Percentiles rank a stretch among this genome's conserved stretches.
Conservation (phyloP, 2,797 vertebrate genomes). For the Typhlichthys eigenmanni region DNA sequence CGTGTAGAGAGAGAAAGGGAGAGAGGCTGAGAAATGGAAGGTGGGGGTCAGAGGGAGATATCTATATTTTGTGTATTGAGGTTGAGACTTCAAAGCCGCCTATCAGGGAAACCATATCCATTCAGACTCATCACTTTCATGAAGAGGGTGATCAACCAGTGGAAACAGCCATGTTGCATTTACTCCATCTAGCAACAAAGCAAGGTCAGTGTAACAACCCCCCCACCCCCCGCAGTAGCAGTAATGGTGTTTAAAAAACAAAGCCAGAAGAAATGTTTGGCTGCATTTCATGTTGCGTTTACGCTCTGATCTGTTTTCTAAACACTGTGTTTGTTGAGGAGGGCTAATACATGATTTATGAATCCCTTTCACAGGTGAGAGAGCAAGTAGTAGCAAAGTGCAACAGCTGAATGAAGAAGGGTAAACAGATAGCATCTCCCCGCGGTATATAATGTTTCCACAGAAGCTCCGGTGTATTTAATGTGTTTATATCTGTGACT, state of each 20-base stretch:
- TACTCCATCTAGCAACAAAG: conserved; percentile 36
- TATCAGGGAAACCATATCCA: conserved; percentile 44
- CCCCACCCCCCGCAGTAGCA: neutral
- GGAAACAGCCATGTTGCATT: conserved; percentile 28
- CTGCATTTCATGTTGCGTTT: conserved; percentile 47
- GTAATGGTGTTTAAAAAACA: too few relatives aligned
- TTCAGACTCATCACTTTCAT: conserved; percentile 53
- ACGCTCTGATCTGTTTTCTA: conserved; percentile 11
- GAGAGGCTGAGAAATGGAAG: neutral
- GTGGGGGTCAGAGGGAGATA: conserved; percentile 36
- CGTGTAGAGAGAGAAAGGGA: conserved; percentile 34
- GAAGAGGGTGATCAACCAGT: conserved; percentile 22
- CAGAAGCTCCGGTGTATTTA: neutral
- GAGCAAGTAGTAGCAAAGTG: conserved; percentile 34
- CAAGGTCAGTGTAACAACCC: conserved; percentile 47
- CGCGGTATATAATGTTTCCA: too few relatives aligned
- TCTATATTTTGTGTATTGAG: conserved; percentile 42
- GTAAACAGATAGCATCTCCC: too few relatives aligned
- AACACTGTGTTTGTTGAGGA: conserved; percentile 43
- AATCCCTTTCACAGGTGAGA: conserved; percentile 73
- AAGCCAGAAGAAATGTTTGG: conserved; percentile 29
- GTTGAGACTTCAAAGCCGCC: conserved; percentile 37
- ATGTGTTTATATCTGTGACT: too few relatives aligned
- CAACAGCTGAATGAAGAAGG: conserved; percentile 43
- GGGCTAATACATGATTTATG: conserved; percentile 71